Base-by-base conservation (phyloP, 2,113 vertebrate genomes). In the Apteryx owenii region DNA sequence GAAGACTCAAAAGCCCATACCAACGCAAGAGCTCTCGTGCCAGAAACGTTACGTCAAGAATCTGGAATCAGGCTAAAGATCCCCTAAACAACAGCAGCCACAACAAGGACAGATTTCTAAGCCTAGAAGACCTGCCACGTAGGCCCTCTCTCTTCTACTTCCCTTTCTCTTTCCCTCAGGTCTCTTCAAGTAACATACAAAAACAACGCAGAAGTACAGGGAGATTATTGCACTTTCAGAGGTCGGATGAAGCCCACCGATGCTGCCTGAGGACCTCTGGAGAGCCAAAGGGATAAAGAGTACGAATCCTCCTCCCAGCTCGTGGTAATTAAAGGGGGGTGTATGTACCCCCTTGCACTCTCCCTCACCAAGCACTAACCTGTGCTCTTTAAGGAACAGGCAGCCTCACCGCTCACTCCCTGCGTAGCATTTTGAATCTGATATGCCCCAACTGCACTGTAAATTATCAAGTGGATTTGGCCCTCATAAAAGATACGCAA, bases 331-430 rank as follows among this genome's bases (percentile, higher is more conserved):
- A 64, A 94, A 80, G 1, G 7, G 18, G 18, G 8, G 3, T 36
- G 9, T 7, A 12, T 3, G 5, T n/a, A 5, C 2, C 8, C 6
- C 7, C 20, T 44, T 25, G 21, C 12, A 50, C 42, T 23, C 22
- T 19, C n/a, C 19, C 26, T 51, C 22, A 17, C 22, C 22, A 18
- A 58, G 31, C 28, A 56, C 15, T 75, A 53, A n/a, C 22, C 33
- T 12, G 22, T 8, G 50, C 65, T 77, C 44, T 28, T 5, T 1
- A 4, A 38, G 25, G n/a, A 69, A 9, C 53, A 29, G 48, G 16
- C 44, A 66, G 61, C 23, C 33, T 31, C 50, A 50, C 5, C 61
- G 10, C 8, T 13, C 46, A 69, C 16, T 28, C 40, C 61, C 44
- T 4, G 0, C 8, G 25, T 5, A 81, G 65, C 21, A 73, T 40